Base-by-base conservation (phyloP, 1,140 invertebrate genomes). In the Halyomorpha halys region DNA sequence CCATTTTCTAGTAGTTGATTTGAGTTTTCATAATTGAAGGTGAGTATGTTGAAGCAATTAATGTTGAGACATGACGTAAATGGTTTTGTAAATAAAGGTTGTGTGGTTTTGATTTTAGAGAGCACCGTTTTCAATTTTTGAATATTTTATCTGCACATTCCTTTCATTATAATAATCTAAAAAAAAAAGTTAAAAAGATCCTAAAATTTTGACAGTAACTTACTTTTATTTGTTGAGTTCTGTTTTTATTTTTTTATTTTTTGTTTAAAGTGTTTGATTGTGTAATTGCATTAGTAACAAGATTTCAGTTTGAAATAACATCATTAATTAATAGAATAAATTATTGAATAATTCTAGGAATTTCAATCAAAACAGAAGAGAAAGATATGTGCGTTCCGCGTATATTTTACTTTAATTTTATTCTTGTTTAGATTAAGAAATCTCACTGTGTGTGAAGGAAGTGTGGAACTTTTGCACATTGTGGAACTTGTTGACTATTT, bases 41-140 rank as follows among this genome's bases (percentile, higher is more conserved):
- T 30, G 27, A 30, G 27, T 30, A 30, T 30, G 8, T 30, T 30
- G 27, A 30, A 30, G 27, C 27, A 30, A 8, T 30, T 30, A 53
- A 53, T 53, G 51, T 53, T 53, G 51, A 53, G 11, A 19, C 51
- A 53, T 53, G 51, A 53, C 51, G 11, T 53, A 53, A 53, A 53
- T 53, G 51, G 51, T 19, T 53, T 53, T 53, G 51, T 53, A 53
- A 19, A 53, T 53, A 53, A 53, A 53, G 51, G 51, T 53, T 53
- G 51, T 53, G 51, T 53, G 51, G 21, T 53, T 61, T 61, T 39
- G 44, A 44, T 61, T 61, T 61, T 61, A 61, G 59, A 44, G 30
- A 61, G 59, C 59, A 61, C 59, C 34, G 59, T 53, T 44, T 39
- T 61, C 44, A 44, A 61, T 39, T 30, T 30, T 30, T 30, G 8